Base-by-base conservation (phyloP, 1,140 invertebrate genomes). In the Caenorhabditis remanei region DNA sequence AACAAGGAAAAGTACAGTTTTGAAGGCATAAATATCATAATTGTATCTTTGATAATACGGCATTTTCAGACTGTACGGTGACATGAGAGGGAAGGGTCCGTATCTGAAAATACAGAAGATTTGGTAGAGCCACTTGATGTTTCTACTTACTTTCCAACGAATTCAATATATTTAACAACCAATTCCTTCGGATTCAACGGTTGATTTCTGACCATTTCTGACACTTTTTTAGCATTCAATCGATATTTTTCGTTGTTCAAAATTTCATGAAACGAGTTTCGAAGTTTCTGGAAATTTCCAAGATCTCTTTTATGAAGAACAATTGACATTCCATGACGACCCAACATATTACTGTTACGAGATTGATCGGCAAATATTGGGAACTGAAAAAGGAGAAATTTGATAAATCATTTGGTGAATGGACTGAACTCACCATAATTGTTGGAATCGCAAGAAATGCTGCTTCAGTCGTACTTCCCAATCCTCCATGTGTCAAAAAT, bases 401-500 rank as follows among this genome's bases (percentile, higher is more conserved):
- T 24, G 41, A 43, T 3, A 63, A n/a, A 63, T 9, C 1, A 53
- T 16, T 13, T 53, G 1, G 14, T n/a, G n/a, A n/a, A n/a, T n/a
- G n/a, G 21, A 3, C 4, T 32, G 24, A 14, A 32, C 32, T 46
- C 41, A 85, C 84, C 67, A 86, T 91, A 43, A 91, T 65, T 61
- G 90, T 87, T n/a, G 90, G 90, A 13, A 88, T 88, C 14, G 88
- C 89, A 46, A 89, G 50, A 65, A 88, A 87, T 41, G 90, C 65
- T 9, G 88, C 86, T 84, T 91, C 90, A 24, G 55, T 84, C 19
- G 79, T 89, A n/a, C 90, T 87, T 48, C 90, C 90, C 50, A 88
- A 87, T 43, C 90, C 90, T 65, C 88, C 89, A 67, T 91, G 90
- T 1, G 90, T 90, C 43, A 91, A 86, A 88, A 91, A 91, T 4